These are phyloP conservation scores for Heterodera filipjevi DNA, from an alignment of 2,888 invertebrate species.

Conservation along the genomic window DNA sequence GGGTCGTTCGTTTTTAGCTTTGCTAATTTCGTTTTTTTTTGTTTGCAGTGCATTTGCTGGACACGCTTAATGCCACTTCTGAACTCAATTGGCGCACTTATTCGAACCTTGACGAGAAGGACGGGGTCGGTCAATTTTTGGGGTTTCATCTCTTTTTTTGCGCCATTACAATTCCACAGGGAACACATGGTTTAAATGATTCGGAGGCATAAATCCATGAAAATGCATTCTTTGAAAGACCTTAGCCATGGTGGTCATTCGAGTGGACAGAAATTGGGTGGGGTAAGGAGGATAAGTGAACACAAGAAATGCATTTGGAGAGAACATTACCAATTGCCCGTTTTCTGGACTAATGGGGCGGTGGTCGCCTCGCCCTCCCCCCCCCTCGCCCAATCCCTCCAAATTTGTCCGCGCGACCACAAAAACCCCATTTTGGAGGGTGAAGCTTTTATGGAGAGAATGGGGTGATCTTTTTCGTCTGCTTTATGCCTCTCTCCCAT, in stretches of 20 bases:
- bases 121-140: conserved; percentile 39
- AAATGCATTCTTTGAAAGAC: not conserved
- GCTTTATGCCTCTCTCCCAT: not conserved
- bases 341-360: conserved; percentile 12
- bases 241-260: conserved; percentile 7
- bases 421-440: not conserved
- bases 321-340: conserved; percentile 12
- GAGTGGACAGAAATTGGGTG: not conserved
- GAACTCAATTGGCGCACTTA: conserved; percentile 46
- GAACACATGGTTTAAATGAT: not conserved
- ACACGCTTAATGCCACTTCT: conserved; percentile 47
- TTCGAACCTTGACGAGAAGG: conserved; percentile 45
- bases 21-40: not conserved
- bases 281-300: not conserved
- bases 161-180: not conserved
- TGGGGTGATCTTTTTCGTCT: not conserved
- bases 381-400: not conserved
- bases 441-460: conserved; percentile 1
- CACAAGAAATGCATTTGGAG: conserved; percentile 9
- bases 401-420: conserved; percentile 10
- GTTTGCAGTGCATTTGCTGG: conserved; percentile 48
- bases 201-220: conserved; percentile 4
- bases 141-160: not conserved
- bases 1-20: not conserved
- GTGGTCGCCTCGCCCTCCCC: not conserved